These are phyloP conservation scores for Neodiprion fabricii DNA, from an alignment of 1,140 invertebrate species.

Conservation along the genomic window DNA sequence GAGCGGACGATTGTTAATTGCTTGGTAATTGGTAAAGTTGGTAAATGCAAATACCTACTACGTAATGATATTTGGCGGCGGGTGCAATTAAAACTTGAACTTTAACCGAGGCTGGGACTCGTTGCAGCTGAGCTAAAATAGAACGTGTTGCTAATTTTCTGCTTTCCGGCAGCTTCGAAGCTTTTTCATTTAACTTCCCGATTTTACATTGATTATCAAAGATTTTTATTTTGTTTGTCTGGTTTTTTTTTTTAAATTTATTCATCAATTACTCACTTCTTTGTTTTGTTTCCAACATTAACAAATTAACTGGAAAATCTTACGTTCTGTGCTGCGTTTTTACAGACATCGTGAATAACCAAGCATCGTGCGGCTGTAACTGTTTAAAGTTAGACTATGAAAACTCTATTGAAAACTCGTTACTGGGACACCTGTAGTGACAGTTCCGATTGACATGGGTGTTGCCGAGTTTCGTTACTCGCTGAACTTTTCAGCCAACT, in stretches of 20 bases:
- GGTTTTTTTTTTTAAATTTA: no score
- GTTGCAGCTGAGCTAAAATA: no score
- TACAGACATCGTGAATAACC: no score
- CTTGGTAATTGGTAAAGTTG: background rate
- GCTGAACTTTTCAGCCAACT: no score
- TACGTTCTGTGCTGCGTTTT: no score
- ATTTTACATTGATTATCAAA: background rate
- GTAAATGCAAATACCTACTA: constrained; percentile 2
- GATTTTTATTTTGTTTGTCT: no score
- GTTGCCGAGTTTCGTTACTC: background rate
- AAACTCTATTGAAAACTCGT: background rate
- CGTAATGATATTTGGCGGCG: background rate
- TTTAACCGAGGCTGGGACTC: background rate
- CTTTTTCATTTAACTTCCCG: background rate
- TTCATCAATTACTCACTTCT: no score
- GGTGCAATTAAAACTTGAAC: background rate
- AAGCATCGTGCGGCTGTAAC: background rate
- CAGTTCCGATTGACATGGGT: background rate
- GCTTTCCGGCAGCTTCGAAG: no score
- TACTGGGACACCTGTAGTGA: background rate
- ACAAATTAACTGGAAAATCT: no score
- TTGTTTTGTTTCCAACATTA: no score
- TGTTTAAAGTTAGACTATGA: background rate
- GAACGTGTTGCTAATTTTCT: no score
- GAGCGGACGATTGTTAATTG: constrained; percentile 3